phyloP scores from a whole-genome alignment of 1,140 invertebrate species.

The Saccostrea echinata region DNA sequence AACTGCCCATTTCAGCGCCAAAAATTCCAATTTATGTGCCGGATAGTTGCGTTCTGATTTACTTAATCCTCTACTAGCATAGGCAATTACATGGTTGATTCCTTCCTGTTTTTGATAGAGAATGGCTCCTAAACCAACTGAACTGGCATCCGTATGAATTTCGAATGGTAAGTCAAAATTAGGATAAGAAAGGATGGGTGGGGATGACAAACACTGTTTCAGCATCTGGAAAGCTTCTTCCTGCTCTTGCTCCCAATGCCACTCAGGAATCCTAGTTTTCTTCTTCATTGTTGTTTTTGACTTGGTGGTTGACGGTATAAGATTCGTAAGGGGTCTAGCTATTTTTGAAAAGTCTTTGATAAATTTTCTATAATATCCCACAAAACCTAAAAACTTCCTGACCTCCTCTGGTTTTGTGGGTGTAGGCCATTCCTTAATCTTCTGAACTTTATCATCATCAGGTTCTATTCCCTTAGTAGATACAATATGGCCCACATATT shows the following conservation, averaged over 20 bases:
- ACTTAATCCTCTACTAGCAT: conserved; percentile 52
- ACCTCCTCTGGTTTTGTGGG: conserved; percentile 69
- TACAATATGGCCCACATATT: conserved; percentile 66
- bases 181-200: conserved; percentile 70
- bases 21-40: conserved; percentile 54
- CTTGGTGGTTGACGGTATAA: conserved; percentile 56
- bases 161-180: conserved; percentile 75
- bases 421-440: conserved; percentile 66
- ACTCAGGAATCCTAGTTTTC: conserved; percentile 57
- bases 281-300: conserved; percentile 2
- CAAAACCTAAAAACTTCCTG: conserved; percentile 80
- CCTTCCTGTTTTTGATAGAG: conserved; percentile 52
- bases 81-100: conserved; percentile 42
- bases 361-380: conserved; percentile 78
- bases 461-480: conserved; percentile 60
- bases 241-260: conserved; percentile 41
- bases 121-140: conserved; percentile 77
- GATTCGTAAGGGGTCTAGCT: conserved; percentile 73
- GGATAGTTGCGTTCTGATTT: conserved; percentile 48
- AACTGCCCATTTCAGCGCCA: conserved; percentile 59
- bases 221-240: conserved; percentile 58
- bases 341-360: conserved; percentile 74
- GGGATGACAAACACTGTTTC: conserved; percentile 66
- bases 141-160: conserved; percentile 79
- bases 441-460: conserved; percentile 68